Evolutionary conservation across 2,113 vertebrate genomes (phyloP), one percentile per base, ranked within the genome.

Genomic region (Potamarius usumacintae): DNA sequence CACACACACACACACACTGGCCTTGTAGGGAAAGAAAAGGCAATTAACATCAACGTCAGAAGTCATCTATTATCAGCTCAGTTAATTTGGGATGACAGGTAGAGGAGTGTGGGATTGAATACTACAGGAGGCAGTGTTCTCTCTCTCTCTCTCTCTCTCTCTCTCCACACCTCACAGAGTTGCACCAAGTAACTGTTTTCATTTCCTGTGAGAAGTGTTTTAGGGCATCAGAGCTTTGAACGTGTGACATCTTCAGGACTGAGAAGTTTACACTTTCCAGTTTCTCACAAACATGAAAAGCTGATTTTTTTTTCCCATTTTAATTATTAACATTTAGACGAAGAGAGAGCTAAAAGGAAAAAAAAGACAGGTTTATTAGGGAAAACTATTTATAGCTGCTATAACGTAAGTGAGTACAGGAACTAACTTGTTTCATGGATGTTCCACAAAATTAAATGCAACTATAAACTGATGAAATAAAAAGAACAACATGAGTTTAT

Each of bases 1-100:
- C 55, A 85, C 60, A 77, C 84, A 30, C 77, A 79, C 77, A 30
- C 77, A 79, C 77, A 27, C 63, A 69, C 12, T 50, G 48, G 72
- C 42, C 90, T 91, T 88, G 92, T 89, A 91, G 89, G 82, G 84
- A 89, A 84, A 89, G 83, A 77, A 91, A 94, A 94, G 92, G 91
- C 93, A 95, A 96, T 96, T 95, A 96, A 91, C 92, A 91, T 94
- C 94, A 92, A 92, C 92, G 95, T 95, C 95, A 95, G 91, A 92
- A 92, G 93, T 89, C 93, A 94, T 95, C 94, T 94, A 93, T 94
- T 94, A 94, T 90, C 91, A 87, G 88, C 63, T 81, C 77, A 87
- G 92, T 91, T 95, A 94, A 96, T 92, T 88, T 88, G 90, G 92
- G 90, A 93, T 95, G 95, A 95, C 94, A 94, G 92, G 94, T 91